Base-by-base conservation (phyloP, 2,113 vertebrate genomes). In the Trochalopteron elliotii region DNA sequence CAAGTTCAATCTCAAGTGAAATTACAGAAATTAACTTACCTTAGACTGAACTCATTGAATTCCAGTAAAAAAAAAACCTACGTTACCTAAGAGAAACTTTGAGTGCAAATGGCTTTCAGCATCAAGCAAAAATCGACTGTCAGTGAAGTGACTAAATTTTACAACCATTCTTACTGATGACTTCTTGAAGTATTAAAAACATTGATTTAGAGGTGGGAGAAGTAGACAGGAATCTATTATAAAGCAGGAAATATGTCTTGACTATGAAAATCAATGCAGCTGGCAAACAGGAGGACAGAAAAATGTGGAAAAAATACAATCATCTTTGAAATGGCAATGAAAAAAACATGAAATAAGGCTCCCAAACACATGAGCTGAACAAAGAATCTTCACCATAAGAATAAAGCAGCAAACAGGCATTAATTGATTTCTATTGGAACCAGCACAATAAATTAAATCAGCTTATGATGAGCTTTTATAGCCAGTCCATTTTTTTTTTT, bases 241-340 rank as follows among this genome's bases (percentile, higher is more conserved):
- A 84, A 95, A 91, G 83, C 15, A 77, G 71, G 91, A 94, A 97
- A 97, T 94, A 96, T 24, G 30, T 31, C 60, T 82, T 64, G 71
- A 87, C 93, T 88, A 88, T 96, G 77, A 97, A 97, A 97, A 98
- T 95, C 96, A 96, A 95, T 97, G 91, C 40, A 90, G 50, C 16
- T 56, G 45, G 84, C 56, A 89, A 94, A 93, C 69, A 70, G 78
- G 82, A 56, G 42, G n/a, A 89, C 70, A 89, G 64, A 87, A 90
- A 55, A 74, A 47, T 33, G 35, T 67, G 47, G 44, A 94, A 60
- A 56, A 93, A 84, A 87, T 57, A 9, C 35, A 96, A 76, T 83
- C 53, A 71, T 42, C 47, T 89, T 71, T 82, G 90, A 94, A 95
- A 33, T 39, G 10, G 10, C 59, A 90, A 61, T 44, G 78, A 92